Evolutionary conservation across 2,113 vertebrate genomes (phyloP).

Genomic region (Anhinga rufa): DNA sequence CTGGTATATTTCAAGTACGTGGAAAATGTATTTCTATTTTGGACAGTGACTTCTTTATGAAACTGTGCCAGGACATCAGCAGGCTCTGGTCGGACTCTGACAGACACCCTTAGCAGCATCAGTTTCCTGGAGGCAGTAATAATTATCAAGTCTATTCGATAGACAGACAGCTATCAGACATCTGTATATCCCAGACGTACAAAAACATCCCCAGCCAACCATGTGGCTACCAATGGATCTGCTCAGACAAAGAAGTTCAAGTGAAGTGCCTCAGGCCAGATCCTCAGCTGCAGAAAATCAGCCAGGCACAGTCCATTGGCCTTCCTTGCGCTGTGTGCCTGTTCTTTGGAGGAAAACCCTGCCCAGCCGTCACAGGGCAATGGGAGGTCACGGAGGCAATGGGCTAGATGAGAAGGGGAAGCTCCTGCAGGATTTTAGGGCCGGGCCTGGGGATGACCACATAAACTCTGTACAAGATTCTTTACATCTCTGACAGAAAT

Average conservation of each 20-base stretch:
- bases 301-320: not conserved
- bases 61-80: not conserved
- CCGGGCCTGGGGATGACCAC: not conserved
- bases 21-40: conserved; percentile 11
- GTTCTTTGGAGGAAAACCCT: conserved; percentile 6
- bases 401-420: not conserved
- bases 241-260: conserved; percentile 54
- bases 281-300: conserved; percentile 61
- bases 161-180: conserved; percentile 56
- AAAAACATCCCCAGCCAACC: conserved; percentile 59
- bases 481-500: not conserved
- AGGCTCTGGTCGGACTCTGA: not conserved
- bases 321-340: conserved; percentile 10
- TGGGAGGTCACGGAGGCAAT: not conserved
- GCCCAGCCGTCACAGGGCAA: not conserved
- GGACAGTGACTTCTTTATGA: conserved; percentile 20
- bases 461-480: not conserved
- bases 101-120: not conserved
- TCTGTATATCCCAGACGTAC: conserved; percentile 61
- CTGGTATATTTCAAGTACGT: not conserved
- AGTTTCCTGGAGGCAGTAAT: conserved; percentile 39
- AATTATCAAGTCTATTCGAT: conserved; percentile 3
- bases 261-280: conserved; percentile 45
- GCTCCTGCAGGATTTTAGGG: not conserved
- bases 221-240: conserved; percentile 45